phyloP scores from a whole-genome alignment of 2,113 vertebrate genomes.

The Sinocyclocheilus anophthalmus region DNA sequence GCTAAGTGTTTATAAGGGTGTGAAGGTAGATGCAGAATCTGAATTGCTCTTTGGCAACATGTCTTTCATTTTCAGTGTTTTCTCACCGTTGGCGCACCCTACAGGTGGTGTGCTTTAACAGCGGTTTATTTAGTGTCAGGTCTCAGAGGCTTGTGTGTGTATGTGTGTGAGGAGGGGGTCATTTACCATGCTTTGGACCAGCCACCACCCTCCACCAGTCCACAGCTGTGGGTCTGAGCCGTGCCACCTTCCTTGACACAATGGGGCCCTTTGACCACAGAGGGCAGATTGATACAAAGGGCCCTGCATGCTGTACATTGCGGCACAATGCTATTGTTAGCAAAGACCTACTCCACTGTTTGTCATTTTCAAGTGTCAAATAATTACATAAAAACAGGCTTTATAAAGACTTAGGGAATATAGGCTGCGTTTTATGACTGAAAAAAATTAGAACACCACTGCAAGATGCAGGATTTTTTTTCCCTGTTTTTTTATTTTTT shows the following conservation, averaged over 20 bases:
- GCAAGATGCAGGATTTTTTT: background rate
- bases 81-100: constrained; percentile 42
- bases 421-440: background rate
- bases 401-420: constrained; percentile 5
- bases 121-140: background rate
- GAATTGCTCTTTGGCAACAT: constrained; percentile 10
- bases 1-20: background rate
- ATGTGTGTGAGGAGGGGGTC: constrained; percentile 42
- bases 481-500: background rate
- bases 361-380: constrained; percentile 35
- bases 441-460: background rate
- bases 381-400: constrained; percentile 17
- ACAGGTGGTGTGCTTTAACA: constrained; percentile 27
- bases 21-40: constrained; percentile 1
- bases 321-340: constrained; percentile 49
- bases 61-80: constrained; percentile 8
- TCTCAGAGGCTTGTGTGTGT: background rate
- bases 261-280: constrained; percentile 69
- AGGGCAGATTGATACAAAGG: constrained; percentile 65
- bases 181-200: constrained; percentile 56
- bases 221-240: constrained; percentile 73
- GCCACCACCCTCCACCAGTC: constrained; percentile 67
- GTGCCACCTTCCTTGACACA: constrained; percentile 75
- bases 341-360: constrained; percentile 22
- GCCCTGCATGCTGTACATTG: constrained; percentile 31